Conservation (phyloP, 2,113 vertebrate species). For the Columba livia region DNA sequence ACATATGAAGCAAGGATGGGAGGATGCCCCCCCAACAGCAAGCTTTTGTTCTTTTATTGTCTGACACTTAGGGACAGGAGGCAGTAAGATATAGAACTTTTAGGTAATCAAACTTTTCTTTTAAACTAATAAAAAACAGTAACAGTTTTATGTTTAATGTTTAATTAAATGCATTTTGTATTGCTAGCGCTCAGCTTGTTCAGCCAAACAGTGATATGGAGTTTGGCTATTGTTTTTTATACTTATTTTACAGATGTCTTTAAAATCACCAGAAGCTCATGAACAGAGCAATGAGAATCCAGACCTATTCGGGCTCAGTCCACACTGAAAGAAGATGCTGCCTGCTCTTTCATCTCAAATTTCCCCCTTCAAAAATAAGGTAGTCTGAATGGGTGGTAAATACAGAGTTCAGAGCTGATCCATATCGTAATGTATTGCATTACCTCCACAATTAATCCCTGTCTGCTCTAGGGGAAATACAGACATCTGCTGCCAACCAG, state of each 20-base stretch:
- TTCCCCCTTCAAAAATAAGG: no score
- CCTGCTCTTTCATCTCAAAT: not conserved
- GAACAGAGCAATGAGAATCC: not conserved
- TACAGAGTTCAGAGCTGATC: not conserved
- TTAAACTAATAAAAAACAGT: no score
- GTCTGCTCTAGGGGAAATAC: not conserved
- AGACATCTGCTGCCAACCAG: not conserved
- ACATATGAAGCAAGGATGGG: accelerated
- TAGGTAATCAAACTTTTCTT: not conserved
- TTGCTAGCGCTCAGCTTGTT: not conserved
- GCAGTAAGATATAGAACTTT: not conserved
- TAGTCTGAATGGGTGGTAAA: not conserved
- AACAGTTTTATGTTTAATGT: not conserved
- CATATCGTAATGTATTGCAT: not conserved
- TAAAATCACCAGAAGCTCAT: not conserved
- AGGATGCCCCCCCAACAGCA: not conserved
- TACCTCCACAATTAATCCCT: not conserved
- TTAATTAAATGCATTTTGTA: not conserved
- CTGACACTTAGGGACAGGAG: not conserved
- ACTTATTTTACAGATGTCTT: not conserved
- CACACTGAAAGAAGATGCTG: not conserved
- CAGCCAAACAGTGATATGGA: not conserved
- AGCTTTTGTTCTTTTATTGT: not conserved
- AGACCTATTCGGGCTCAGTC: not conserved
- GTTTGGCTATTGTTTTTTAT: not conserved